phyloP scores from a whole-genome alignment of 2,797 vertebrate genomes.

The Pipistrellus pipistrellus region DNA sequence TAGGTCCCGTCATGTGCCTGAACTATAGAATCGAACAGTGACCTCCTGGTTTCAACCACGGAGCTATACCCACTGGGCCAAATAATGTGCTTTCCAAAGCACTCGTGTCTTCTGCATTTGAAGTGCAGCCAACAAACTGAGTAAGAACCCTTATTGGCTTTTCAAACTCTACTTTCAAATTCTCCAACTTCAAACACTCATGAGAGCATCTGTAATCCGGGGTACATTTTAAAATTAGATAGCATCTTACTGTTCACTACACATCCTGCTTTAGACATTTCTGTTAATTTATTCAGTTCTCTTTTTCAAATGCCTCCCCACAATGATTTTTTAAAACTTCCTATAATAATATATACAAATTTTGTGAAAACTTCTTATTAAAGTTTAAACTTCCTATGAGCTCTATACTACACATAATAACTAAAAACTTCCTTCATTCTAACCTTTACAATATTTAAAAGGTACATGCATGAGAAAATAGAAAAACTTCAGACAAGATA shows the following conservation, averaged over 20 bases:
- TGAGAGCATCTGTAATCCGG: not conserved
- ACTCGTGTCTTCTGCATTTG: not conserved
- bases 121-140: not conserved
- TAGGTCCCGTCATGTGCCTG: not conserved
- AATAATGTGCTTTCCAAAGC: not conserved
- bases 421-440: not conserved
- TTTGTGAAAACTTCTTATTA: slow-evolving; percentile 8
- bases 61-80: not conserved
- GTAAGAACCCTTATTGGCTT: not conserved
- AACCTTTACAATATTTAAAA: slow-evolving; percentile 4
- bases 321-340: not conserved
- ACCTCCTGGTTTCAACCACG: too few species aligned
- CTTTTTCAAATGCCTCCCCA: not conserved
- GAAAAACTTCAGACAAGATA: not conserved
- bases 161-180: slow-evolving; percentile 39
- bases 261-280: not conserved
- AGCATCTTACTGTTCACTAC: slow-evolving; percentile 31
- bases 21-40: too few species aligned
- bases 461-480: not conserved
- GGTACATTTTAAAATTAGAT: slow-evolving; percentile 35
- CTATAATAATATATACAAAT: not conserved
- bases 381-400: slow-evolving; percentile 14
- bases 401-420: not conserved
- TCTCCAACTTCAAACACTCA: not conserved
- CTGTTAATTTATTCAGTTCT: slow-evolving; percentile 25